Evolutionary conservation across 2,113 vertebrate species (phyloP).

Genomic region (Tetraodon nigroviridis): DNA sequence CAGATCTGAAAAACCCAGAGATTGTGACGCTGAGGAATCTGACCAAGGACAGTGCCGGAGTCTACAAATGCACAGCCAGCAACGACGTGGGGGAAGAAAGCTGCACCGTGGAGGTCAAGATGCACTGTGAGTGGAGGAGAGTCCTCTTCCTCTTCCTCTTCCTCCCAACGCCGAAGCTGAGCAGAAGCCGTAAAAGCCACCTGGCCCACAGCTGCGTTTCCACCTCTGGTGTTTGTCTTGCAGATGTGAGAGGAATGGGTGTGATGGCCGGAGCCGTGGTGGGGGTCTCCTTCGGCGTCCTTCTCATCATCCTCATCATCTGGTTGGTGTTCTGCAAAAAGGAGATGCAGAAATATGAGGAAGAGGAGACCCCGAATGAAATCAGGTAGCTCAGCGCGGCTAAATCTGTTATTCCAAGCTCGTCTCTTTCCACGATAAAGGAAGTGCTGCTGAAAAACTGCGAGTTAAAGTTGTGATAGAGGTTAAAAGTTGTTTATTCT

Average conservation of each 20-base stretch:
- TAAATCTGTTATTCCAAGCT: constrained; percentile 75
- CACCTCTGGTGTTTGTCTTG: background rate
- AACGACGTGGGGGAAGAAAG: constrained; percentile 91
- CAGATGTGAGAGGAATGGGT: constrained; percentile 81
- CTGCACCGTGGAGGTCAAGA: constrained; percentile 84
- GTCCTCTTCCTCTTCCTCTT: background rate
- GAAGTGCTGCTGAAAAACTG: no score
- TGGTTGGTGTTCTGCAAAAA: constrained; percentile 90
- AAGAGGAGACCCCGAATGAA: constrained; percentile 96
- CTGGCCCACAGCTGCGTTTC: background rate
- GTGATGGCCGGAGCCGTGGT: constrained; percentile 80
- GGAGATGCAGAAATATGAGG: constrained; percentile 94
- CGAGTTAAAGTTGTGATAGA: constrained; percentile 17
- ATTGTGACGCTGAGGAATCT: constrained; percentile 89
- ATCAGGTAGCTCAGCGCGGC: constrained; percentile 80
- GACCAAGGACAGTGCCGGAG: constrained; percentile 81
- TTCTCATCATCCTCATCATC: constrained; percentile 83
- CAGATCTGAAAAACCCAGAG: constrained; percentile 85
- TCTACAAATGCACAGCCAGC: constrained; percentile 87
- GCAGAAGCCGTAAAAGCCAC: background rate
- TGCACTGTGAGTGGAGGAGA: constrained; percentile 81
- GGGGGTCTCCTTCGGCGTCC: constrained; percentile 82
- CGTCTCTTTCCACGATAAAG: no score
- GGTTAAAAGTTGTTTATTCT: no score
- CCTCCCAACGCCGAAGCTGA: background rate